These are phyloP conservation scores for Urocolius indicus DNA, from an alignment of 2,113 vertebrate genomes.

Conservation along the genomic window DNA sequence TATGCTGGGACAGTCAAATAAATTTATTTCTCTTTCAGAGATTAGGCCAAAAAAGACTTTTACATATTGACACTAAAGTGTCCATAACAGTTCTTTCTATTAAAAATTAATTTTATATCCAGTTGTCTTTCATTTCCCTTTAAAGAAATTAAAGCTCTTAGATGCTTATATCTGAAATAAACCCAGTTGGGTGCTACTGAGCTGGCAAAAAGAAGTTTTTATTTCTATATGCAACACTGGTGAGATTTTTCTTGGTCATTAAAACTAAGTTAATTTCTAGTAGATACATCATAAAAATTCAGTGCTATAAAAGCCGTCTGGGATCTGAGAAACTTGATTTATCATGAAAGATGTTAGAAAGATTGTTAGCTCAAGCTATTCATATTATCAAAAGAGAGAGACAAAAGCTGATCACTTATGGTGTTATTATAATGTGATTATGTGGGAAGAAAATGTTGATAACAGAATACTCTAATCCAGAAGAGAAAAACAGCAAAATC, in stretches of 20 bases:
- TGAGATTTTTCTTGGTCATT: slow-evolving; percentile 7
- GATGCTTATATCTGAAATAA: background rate
- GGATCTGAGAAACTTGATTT: background rate
- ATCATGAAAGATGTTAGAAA: background rate
- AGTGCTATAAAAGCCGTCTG: background rate
- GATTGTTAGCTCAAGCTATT: background rate
- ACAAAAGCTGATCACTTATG: background rate
- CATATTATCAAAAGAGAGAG: background rate
- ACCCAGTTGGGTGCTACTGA: background rate
- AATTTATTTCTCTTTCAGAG: background rate
- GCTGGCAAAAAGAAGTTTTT: background rate
- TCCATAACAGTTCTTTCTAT: background rate
- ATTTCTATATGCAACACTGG: background rate
- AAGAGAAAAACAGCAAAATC: background rate
- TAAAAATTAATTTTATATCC: background rate
- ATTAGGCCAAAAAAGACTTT: background rate
- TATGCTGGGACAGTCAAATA: background rate
- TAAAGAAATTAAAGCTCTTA: background rate
- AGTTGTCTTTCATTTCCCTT: background rate
- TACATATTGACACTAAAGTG: background rate
- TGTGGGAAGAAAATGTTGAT: background rate
- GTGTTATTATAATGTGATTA: background rate
- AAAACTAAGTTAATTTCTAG: background rate
- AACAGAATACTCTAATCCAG: background rate
- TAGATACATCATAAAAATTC: background rate